Conservation (phyloP, 2,113 vertebrate species). For the Coptodon bakossiorum region DNA sequence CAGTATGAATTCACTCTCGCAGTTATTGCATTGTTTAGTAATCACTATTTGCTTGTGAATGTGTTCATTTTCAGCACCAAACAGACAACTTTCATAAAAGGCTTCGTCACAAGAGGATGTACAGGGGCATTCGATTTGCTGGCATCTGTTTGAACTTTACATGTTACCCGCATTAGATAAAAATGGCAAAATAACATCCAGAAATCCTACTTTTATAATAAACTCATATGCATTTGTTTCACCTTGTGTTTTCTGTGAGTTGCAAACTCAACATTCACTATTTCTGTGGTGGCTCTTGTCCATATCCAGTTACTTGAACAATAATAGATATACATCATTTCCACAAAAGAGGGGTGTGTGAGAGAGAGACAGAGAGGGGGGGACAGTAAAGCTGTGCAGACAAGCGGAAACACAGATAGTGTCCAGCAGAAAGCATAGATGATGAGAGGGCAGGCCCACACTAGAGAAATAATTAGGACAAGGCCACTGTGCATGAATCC, state of each 20-base stretch:
- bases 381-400: not conserved
- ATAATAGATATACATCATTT: not conserved
- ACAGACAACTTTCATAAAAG: not conserved
- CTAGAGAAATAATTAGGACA: slow-evolving; percentile 59
- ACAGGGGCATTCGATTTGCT: not conserved
- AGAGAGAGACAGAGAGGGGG: not conserved
- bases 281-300: not conserved
- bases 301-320: not conserved
- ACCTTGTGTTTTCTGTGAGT: not conserved
- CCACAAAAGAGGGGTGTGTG: not conserved
- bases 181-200: not conserved
- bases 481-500: slow-evolving; percentile 43
- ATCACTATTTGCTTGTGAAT: slow-evolving; percentile 3
- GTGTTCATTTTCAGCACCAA: not conserved
- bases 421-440: not conserved
- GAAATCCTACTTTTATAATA: not conserved
- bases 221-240: not conserved
- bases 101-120: not conserved
- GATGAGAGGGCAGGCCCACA: slow-evolving; percentile 27
- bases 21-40: slow-evolving; percentile 26
- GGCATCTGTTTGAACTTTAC: not conserved
- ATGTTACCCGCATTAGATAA: not conserved
- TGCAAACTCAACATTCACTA: not conserved
- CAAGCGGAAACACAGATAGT: not conserved
- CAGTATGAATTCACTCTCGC: slow-evolving; percentile 4